phyloP scores from a whole-genome alignment of 2,113 vertebrate genomes.

The Hydrolagus affinis region DNA sequence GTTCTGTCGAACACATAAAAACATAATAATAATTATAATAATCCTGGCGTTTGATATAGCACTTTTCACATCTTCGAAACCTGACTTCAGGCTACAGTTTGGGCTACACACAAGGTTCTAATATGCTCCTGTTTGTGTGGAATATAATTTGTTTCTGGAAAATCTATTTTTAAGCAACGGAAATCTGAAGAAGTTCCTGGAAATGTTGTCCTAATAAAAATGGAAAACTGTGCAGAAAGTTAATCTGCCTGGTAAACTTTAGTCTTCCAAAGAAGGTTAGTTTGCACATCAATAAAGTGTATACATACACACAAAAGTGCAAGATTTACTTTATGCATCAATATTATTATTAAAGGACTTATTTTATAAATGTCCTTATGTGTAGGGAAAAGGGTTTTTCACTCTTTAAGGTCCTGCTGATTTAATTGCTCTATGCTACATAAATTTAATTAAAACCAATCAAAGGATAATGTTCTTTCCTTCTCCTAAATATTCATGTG shows the following conservation, averaged over 20 bases:
- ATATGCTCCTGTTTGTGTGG: neutral
- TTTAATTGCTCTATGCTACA: neutral
- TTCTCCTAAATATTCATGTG: neutral
- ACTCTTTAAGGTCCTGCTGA: neutral
- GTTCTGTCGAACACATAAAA: too few relatives aligned
- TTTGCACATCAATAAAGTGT: neutral
- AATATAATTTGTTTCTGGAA: neutral
- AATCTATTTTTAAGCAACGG: neutral
- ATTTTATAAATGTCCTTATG: neutral
- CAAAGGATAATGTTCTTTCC: neutral
- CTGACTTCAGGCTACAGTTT: neutral
- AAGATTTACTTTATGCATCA: neutral
- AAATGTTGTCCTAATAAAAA: neutral
- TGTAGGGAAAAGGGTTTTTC: neutral
- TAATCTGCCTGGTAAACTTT: neutral
- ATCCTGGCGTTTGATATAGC: neutral
- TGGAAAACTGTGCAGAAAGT: neutral
- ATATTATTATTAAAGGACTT: too few relatives aligned
- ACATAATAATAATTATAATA: too few relatives aligned
- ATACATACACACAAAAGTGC: neutral
- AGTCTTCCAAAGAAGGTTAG: neutral
- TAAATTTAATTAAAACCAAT: neutral
- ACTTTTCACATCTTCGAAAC: neutral
- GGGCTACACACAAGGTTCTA: neutral
- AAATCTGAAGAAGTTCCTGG: neutral